phyloP scores from a whole-genome alignment of 2,113 vertebrate genomes.

The Megaceryle maxima region DNA sequence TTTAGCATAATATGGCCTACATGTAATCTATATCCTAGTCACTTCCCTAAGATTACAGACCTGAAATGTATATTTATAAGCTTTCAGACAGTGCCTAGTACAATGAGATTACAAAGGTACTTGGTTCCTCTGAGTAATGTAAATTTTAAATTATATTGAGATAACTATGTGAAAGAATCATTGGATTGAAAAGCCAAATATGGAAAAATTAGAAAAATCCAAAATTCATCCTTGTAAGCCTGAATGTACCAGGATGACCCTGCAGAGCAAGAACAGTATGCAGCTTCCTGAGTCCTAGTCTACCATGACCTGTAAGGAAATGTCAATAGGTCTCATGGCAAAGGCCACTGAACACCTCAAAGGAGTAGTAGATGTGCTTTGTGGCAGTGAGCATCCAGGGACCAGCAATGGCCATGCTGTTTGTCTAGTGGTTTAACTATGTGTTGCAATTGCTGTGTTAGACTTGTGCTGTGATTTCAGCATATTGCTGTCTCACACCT shows the following conservation, averaged over 20 bases:
- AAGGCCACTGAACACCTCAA: background rate
- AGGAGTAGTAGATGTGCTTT: background rate
- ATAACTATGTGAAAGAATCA: background rate
- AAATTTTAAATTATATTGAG: background rate
- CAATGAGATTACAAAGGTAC: background rate
- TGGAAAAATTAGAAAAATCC: background rate
- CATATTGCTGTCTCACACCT: background rate
- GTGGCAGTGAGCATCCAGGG: background rate
- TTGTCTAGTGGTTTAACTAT: background rate
- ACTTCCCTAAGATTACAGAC: background rate
- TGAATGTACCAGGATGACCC: background rate
- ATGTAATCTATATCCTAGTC: background rate
- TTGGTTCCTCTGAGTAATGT: background rate
- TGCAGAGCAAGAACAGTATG: background rate
- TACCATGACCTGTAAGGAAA: background rate
- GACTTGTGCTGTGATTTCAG: background rate
- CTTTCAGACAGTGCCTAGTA: background rate
- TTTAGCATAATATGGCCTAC: background rate
- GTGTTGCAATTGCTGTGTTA: background rate
- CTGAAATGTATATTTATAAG: slow-evolving; percentile 29
- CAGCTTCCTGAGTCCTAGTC: background rate
- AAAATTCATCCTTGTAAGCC: background rate
- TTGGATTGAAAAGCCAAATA: background rate
- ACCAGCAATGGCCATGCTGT: background rate
- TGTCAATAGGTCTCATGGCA: background rate